Evolutionary conservation across 2,888 invertebrate species (phyloP), one percentile per base, ranked within the genome.

Genomic region (Erebia aethiops): DNA sequence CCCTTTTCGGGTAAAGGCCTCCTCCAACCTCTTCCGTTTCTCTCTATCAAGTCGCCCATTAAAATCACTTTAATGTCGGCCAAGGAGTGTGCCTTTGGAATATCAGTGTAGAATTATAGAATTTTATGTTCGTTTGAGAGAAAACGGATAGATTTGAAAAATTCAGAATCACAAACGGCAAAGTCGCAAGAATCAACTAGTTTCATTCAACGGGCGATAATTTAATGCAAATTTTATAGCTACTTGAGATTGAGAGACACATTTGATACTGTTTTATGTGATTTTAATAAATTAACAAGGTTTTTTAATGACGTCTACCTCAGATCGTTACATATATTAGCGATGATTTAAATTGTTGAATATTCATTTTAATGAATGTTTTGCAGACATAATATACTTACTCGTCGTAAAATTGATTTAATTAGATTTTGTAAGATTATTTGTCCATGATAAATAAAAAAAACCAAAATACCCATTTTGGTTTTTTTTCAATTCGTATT

Each of bases 151-250:
- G 35, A 1, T 35, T 35, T 35, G 35, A 35, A 35, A 35, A 35
- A 35, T 35, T 0, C 35, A 35, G 35, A 35, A 35, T 0, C 7
- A 35, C 5, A 35, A 35, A 35, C 9, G 62, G 49, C 18, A 49
- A 14, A 62, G 49, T 18, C 62, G 49, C 62, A 9, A 3, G 21
- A 26, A 11, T 2, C 41, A 18, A 9, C 21, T 21, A 4, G 62
- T 81, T 71, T 65, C 51, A 58, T 69, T 26, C 63, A 52, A 72
- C 70, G 67, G 18, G 16, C 7, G 54, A 73, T 68, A 61, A 61
- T 43, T 64, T 60, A 67, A 68, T 66, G n/a, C 69, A 46, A 43
- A 56, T 66, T 66, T 56, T 54, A 56, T 57, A n/a, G 13, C 21
- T 5, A 57, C 21, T 35, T 8, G 43, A 41, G 56, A 35, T 56